These are phyloP conservation scores for Drosophila ironensis DNA, from an alignment of 1,140 invertebrate genomes.

Conservation along the genomic window DNA sequence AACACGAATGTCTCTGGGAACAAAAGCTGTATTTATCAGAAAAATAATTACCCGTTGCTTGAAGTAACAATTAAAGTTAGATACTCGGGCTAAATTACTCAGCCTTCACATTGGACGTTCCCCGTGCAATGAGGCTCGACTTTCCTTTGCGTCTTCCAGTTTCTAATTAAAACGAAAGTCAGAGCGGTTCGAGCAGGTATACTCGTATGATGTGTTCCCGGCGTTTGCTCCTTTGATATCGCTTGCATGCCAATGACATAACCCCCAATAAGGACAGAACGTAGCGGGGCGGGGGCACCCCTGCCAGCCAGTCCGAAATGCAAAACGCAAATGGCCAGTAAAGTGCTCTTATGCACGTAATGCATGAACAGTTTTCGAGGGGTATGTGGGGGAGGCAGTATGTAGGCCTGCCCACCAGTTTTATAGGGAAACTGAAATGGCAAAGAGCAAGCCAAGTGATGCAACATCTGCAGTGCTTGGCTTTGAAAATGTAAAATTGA, in stretches of 20 bases:
- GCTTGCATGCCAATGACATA: conserved; percentile 50
- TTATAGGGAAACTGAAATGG: conserved; percentile 34
- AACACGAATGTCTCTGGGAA: too few relatives aligned
- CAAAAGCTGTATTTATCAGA: too few relatives aligned
- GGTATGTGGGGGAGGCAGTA: conserved; percentile 5
- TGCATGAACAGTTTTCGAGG: conserved; percentile 24
- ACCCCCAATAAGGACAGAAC: neutral
- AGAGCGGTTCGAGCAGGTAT: conserved; percentile 30
- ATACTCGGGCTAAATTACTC: neutral
- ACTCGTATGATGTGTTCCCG: conserved; percentile 1
- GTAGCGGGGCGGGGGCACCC: neutral
- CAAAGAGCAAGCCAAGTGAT: conserved; percentile 39
- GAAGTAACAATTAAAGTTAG: too few relatives aligned
- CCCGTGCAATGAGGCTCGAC: conserved; percentile 4
- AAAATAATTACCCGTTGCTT: too few relatives aligned
- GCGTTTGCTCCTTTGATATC: conserved; percentile 8
- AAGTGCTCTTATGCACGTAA: conserved; percentile 66
- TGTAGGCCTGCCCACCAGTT: conserved; percentile 5
- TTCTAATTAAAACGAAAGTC: conserved; percentile 51
- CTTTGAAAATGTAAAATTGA: conserved; percentile 2
- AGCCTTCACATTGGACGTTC: conserved; percentile 24
- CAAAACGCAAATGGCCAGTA: conserved; percentile 56
- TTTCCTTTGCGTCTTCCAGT: conserved; percentile 11
- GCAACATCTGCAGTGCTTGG: conserved; percentile 33
- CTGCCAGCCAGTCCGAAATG: conserved; percentile 33